Conservation (phyloP, 2,113 vertebrate species). For the Spea bombifrons region DNA sequence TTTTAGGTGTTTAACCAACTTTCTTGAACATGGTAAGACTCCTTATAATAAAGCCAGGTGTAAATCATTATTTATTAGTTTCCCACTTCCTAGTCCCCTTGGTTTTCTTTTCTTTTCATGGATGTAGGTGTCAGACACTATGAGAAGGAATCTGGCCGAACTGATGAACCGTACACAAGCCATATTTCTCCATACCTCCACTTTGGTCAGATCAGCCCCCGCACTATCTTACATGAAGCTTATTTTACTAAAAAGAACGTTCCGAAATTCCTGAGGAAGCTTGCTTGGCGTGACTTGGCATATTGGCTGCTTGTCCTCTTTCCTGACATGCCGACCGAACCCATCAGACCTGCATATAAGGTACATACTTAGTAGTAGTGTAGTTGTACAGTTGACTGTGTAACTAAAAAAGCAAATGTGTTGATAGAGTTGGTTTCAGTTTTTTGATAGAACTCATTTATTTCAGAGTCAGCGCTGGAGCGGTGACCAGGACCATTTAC, state of each 20-base stretch:
- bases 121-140: conserved; percentile 70
- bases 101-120: conserved; percentile 32
- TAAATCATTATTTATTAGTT: neutral
- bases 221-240: conserved; percentile 63
- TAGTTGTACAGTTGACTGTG: too few species aligned
- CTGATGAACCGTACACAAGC: conserved; percentile 67
- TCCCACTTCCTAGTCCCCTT: neutral
- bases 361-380: conserved; percentile 34
- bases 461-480: conserved; percentile 62
- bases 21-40: conserved; percentile 62
- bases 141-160: conserved; percentile 65
- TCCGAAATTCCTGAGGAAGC: conserved; percentile 66
- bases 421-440: neutral
- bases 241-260: conserved; percentile 59
- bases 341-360: conserved; percentile 65
- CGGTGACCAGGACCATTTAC: conserved; percentile 54
- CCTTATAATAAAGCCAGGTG: too few species aligned
- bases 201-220: conserved; percentile 66
- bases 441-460: neutral
- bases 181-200: conserved; percentile 69
- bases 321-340: conserved; percentile 67
- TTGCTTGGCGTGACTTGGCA: conserved; percentile 68
- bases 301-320: conserved; percentile 68
- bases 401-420: neutral
- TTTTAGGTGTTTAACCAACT: conserved; percentile 55